phyloP scores from a whole-genome alignment of 2,888 invertebrate genomes.

The Agrochola circellaris region DNA sequence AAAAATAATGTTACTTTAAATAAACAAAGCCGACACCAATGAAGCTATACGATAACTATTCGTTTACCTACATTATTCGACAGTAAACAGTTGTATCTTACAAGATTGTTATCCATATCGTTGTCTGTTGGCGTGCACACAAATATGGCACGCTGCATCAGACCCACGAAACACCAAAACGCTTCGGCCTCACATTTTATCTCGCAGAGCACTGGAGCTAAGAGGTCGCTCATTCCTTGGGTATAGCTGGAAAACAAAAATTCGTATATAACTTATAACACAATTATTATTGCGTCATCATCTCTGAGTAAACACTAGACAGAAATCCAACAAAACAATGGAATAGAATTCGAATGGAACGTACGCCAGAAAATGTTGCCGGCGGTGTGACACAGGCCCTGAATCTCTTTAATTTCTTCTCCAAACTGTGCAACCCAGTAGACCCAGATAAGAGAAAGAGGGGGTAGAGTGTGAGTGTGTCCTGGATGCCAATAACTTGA shows the following conservation, averaged over 20 bases:
- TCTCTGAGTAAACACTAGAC: neutral
- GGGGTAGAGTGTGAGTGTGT: too few relatives aligned
- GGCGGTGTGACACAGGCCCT: neutral
- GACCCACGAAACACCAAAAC: slow-evolving; percentile 99
- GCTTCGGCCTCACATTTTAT: slow-evolving; percentile 98
- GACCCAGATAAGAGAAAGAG: too few relatives aligned
- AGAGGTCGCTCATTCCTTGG: slow-evolving; percentile 99
- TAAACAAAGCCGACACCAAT: slow-evolving; percentile 47
- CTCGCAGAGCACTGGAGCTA: slow-evolving; percentile 98
- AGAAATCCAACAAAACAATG: neutral
- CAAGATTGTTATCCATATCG: slow-evolving; percentile 98
- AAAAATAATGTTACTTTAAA: slow-evolving; percentile 1
- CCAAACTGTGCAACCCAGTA: neutral
- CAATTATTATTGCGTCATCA: neutral
- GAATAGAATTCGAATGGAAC: neutral
- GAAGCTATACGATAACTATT: slow-evolving; percentile 37
- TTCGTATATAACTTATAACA: neutral
- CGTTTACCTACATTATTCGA: slow-evolving; percentile 58
- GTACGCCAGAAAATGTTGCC: neutral
- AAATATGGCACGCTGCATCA: slow-evolving; percentile 98
- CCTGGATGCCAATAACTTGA: neutral
- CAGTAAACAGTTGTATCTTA: slow-evolving; percentile 76
- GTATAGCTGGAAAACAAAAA: slow-evolving; percentile 91
- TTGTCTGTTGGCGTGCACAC: slow-evolving; percentile 98
- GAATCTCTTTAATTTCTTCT: neutral